A percentile compares a stretch with the other conserved stretches of the same genome.
Evolutionary conservation across 2,113 vertebrate species (phyloP).

Genomic region (Cottus gobio): DNA sequence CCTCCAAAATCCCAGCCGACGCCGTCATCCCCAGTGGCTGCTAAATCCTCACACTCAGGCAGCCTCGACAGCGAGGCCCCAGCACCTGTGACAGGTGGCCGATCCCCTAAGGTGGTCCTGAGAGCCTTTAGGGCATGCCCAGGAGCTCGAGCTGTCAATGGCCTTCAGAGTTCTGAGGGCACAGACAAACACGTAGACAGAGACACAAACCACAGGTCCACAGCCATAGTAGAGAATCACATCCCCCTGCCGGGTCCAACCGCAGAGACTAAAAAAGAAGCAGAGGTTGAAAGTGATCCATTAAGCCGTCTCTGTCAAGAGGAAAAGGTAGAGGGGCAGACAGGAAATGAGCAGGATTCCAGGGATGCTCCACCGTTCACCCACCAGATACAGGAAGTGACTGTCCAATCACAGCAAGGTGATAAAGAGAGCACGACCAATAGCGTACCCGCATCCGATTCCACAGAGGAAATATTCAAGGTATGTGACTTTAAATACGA

Average conservation of each 20-base stretch:
- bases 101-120: conserved; percentile 73
- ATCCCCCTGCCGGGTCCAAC: conserved; percentile 25
- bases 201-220: conserved; percentile 62
- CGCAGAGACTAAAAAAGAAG: conserved; percentile 30
- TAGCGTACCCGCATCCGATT: conserved; percentile 67
- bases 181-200: conserved; percentile 49
- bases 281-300: conserved; percentile 45
- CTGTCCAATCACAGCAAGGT: conserved; percentile 69
- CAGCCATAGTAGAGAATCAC: conserved; percentile 71
- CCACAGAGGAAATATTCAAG: conserved; percentile 83
- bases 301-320: conserved; percentile 54
- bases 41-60: conserved; percentile 68
- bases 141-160: conserved; percentile 69
- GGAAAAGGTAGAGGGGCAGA: conserved; percentile 68
- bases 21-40: conserved; percentile 62
- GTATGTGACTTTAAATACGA: conserved; percentile 59
- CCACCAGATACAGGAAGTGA: conserved; percentile 61
- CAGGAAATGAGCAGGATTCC: conserved; percentile 81
- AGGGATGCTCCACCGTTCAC: conserved; percentile 67
- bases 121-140: conserved; percentile 73
- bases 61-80: conserved; percentile 26
- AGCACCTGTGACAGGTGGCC: conserved; percentile 66
- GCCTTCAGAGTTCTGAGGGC: conserved; percentile 56
- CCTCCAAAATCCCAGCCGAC: conserved; percentile 52
- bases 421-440: conserved; percentile 73